Percentiles rank a stretch among this genome's conserved stretches.
phyloP scores from a whole-genome alignment of 2,797 vertebrate species.

The Lithobates pipiens region DNA sequence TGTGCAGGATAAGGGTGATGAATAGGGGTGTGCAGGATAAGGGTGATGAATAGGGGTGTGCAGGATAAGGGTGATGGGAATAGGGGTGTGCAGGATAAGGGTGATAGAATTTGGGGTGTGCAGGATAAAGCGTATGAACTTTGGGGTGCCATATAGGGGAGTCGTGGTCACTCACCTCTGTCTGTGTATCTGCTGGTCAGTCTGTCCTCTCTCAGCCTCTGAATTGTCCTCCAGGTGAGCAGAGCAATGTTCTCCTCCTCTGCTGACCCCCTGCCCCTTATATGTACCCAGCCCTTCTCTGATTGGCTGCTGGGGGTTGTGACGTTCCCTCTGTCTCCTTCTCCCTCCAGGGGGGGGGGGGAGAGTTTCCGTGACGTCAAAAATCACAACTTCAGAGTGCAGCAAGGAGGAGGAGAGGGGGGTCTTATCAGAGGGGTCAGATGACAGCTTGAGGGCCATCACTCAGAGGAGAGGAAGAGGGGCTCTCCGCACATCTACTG shows the following conservation, averaged over 20 bases:
- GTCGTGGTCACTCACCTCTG: constrained; percentile 12
- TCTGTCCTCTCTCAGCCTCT: not conserved
- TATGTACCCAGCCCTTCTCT: constrained; percentile 10
- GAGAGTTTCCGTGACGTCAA: constrained; percentile 58
- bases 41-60: not conserved
- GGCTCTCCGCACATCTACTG: constrained; percentile 19
- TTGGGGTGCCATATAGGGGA: constrained; percentile 1
- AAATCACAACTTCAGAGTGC: constrained; percentile 46
- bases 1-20: no score
- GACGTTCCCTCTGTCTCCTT: not conserved
- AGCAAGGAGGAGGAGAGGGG: constrained; percentile 6
- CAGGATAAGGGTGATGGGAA: not conserved
- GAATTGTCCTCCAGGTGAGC: constrained; percentile 1
- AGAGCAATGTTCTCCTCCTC: constrained; percentile 10
- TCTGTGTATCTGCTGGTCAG: not conserved
- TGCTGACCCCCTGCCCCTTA: constrained; percentile 6
- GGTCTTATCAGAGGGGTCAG: constrained; percentile 40
- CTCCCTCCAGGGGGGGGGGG: constrained; percentile 7
- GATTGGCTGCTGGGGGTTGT: constrained; percentile 33
- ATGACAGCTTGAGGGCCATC: constrained; percentile 48
- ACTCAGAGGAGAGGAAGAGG: constrained; percentile 43
- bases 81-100: not conserved
- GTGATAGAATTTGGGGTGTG: not conserved
- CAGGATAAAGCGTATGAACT: not conserved
- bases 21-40: not conserved